Percentiles rank a stretch among this genome's conserved stretches.
These are phyloP conservation scores for Mormyrops boulengeri DNA, from an alignment of 2,797 vertebrate species.

Conservation along the genomic window DNA sequence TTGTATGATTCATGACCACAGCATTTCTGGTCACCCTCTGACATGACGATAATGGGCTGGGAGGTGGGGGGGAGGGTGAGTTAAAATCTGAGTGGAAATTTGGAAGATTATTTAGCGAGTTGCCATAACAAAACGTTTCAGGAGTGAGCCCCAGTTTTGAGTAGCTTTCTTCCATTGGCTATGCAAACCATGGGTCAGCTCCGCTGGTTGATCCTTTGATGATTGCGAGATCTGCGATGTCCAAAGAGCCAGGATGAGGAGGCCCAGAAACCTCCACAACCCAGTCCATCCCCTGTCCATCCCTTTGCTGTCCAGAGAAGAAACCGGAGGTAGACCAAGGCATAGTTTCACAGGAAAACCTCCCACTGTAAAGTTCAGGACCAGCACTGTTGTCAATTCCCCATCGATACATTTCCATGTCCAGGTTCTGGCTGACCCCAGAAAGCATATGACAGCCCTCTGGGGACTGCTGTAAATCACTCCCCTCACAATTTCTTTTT, in stretches of 20 bases:
- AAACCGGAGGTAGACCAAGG: neutral
- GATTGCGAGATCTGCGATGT: neutral
- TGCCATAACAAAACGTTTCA: neutral
- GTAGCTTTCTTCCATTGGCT: neutral
- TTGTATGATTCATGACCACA: constrained; percentile 11
- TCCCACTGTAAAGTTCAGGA: neutral
- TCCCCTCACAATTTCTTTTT: neutral
- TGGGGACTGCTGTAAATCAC: constrained; percentile 5
- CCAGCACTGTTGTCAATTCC: neutral
- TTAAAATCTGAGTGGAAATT: constrained; percentile 9
- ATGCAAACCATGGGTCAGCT: neutral
- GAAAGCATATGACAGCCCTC: neutral
- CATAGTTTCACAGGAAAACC: neutral
- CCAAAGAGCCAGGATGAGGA: neutral
- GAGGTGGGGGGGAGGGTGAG: neutral
- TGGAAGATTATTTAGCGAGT: constrained; percentile 13
- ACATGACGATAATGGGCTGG: neutral
- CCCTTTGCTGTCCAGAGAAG: neutral
- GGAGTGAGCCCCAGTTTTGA: neutral
- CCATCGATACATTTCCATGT: neutral
- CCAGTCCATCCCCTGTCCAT: neutral
- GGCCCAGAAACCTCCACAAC: neutral
- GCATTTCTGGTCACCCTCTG: constrained; percentile 4
- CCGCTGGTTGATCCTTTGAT: neutral
- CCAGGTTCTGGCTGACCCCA: neutral